Base-by-base conservation (phyloP, 2,888 invertebrate genomes). In the Acanthopleura granulata region DNA sequence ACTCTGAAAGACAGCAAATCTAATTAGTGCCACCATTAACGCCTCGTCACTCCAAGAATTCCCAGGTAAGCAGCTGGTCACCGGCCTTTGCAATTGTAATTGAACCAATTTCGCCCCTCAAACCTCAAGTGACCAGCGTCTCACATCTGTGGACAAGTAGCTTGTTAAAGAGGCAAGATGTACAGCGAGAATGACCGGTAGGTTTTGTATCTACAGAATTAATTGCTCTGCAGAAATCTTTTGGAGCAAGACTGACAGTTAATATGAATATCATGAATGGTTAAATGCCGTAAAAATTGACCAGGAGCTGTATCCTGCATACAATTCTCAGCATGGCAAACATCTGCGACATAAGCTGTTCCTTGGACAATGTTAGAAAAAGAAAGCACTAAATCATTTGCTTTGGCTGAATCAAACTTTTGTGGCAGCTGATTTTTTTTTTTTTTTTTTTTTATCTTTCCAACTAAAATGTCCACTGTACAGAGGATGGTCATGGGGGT, bases 61-160 rank as follows among this genome's bases (percentile, higher is more conserved):
- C 40, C 57, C 57, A 57, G 57, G 57, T 57, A 57, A 57, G 57
- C 57, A 57, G 57, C 57, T 57, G 57, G 57, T 57, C 57, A 57
- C 22, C 22, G 6, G 57, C 57, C 57, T 57, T 57, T 57, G 57
- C 57, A 57, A 57, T 57, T 57, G 57, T 57, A 57, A 57, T 57
- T 57, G 57, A 57, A 12, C 57, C 12, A 57, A 57, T 57, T 57
- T 57, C 57, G n/a, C 57, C 57, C 57, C 22, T 57, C 57, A 57
- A 22, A 18, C 57, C 57, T 57, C 57, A 57, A 57, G 57, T 57
- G 57, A 57, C 57, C 57, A 57, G 18, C 22, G n/a, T 22, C n/a
- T 18, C 57, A 57, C 57, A 57, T 22, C 57, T 18, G 22, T 57
- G 57, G 6, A 57, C 57, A 57, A 57, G 57, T 57, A 22, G 40